These are phyloP conservation scores for Catharus minimus DNA, from an alignment of 2,113 vertebrate genomes.

Conservation along the genomic window DNA sequence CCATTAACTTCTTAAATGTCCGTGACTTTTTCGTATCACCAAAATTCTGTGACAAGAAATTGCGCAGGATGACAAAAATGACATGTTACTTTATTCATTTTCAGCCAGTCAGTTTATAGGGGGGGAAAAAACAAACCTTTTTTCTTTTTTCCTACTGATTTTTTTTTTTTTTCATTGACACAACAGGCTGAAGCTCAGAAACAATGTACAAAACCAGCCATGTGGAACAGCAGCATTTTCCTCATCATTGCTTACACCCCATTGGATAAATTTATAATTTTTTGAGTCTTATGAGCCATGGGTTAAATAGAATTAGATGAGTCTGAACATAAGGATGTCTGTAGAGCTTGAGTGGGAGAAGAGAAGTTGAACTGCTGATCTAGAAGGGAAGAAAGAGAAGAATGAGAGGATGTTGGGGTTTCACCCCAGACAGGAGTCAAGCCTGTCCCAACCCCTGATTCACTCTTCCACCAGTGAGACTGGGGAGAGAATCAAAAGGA, in stretches of 20 bases:
- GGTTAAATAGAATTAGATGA: neutral
- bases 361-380: neutral
- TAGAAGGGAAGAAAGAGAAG: neutral
- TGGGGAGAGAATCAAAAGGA: neutral
- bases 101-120: neutral
- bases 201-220: neutral
- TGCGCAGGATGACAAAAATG: neutral
- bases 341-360: neutral
- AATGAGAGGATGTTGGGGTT: fast-evolving
- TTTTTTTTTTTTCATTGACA: neutral
- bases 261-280: neutral
- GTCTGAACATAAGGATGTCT: neutral
- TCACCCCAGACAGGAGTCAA: neutral
- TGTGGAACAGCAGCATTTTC: neutral
- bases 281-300: neutral
- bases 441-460: neutral
- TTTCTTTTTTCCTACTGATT: neutral
- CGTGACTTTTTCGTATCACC: neutral
- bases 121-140: fast-evolving
- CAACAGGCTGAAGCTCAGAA: neutral
- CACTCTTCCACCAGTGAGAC: fast-evolving
- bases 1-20: neutral
- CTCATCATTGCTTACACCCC: neutral
- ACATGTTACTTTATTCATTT: neutral
- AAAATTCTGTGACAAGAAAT: neutral